Evolutionary conservation across 2,888 invertebrate species (phyloP), one percentile per base, ranked within the genome.

Genomic region (Mycalesis mineus): DNA sequence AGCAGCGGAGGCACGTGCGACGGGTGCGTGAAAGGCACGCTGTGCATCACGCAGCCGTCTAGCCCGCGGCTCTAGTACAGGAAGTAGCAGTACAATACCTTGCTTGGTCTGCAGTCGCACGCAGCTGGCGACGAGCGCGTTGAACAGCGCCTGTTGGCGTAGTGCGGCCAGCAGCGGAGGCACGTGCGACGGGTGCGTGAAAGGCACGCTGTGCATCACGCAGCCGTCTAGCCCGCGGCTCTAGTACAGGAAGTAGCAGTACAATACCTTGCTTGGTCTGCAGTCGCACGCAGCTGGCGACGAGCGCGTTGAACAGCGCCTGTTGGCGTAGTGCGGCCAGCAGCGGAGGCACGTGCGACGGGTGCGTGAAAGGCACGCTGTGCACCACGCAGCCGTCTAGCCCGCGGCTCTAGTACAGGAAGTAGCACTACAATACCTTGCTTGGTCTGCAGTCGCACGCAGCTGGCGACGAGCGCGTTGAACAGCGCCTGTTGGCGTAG

Each of bases 21-120:
- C 1, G 98, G 98, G 85, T 98, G 97, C 0, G 96, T 97, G 87
- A 98, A 98, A 0, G 97, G 97, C 57, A 98, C 94, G 62, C 94
- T 94, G 50, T 92, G 90, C 50, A 97, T 94, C 68, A 95, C 81
- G 65, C 95, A 92, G 6, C 96, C 97, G 63, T 94, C 93, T 82
- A 88, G n/a, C n/a, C n/a, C n/a, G n/a, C n/a, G n/a, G n/a, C n/a
- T n/a, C n/a, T n/a, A n/a, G n/a, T n/a, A n/a, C n/a, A n/a, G n/a
- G n/a, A n/a, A n/a, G n/a, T n/a, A n/a, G n/a, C n/a, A n/a, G n/a
- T n/a, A n/a, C n/a, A n/a, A n/a, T n/a, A n/a, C n/a, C n/a, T n/a
- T n/a, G n/a, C n/a, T n/a, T n/a, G n/a, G n/a, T n/a, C n/a, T n/a
- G n/a, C n/a, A n/a, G n/a, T n/a, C n/a, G n/a, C n/a, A n/a, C n/a